phyloP scores from a whole-genome alignment of 1,140 invertebrate genomes.

The Megalonaias nervosa region DNA sequence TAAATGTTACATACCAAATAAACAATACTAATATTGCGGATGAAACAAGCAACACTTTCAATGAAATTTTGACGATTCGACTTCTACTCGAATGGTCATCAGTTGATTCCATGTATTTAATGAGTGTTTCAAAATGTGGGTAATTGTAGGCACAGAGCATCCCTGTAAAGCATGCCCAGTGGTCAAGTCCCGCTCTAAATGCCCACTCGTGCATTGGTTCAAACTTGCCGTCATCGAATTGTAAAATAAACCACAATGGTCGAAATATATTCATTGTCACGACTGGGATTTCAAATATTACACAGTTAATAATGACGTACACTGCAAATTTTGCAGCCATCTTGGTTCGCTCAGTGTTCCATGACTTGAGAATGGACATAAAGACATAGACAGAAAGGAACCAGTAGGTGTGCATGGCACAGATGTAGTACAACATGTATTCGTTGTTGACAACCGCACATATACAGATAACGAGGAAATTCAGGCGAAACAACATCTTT shows the following conservation, averaged over 20 bases:
- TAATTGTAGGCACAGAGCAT: conserved; percentile 65
- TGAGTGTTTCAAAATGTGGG: conserved; percentile 56
- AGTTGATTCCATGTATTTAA: conserved; percentile 41
- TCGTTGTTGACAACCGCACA: conserved; percentile 49
- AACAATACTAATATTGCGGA: conserved; percentile 11
- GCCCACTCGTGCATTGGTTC: conserved; percentile 56
- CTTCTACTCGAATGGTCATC: not conserved
- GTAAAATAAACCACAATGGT: conserved; percentile 47
- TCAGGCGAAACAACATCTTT: conserved; percentile 63
- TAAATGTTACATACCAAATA: conserved; percentile 44
- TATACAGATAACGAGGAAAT: conserved; percentile 57
- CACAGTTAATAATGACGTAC: conserved; percentile 45
- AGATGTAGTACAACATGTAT: conserved; percentile 65
- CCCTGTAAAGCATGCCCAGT: conserved; percentile 58
- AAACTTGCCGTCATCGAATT: conserved; percentile 38
- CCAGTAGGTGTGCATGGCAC: conserved; percentile 66
- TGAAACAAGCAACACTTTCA: conserved; percentile 31
- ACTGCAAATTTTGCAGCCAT: conserved; percentile 55
- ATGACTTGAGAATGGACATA: conserved; percentile 50
- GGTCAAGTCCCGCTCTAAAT: conserved; percentile 55
- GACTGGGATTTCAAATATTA: conserved; percentile 57
- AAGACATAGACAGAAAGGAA: conserved; percentile 59
- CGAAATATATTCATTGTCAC: conserved; percentile 40
- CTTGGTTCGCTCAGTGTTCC: conserved; percentile 45
- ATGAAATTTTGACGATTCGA: not conserved